Conservation (phyloP, 2,888 invertebrate genomes). For the Sclerodermus sp. region DNA sequence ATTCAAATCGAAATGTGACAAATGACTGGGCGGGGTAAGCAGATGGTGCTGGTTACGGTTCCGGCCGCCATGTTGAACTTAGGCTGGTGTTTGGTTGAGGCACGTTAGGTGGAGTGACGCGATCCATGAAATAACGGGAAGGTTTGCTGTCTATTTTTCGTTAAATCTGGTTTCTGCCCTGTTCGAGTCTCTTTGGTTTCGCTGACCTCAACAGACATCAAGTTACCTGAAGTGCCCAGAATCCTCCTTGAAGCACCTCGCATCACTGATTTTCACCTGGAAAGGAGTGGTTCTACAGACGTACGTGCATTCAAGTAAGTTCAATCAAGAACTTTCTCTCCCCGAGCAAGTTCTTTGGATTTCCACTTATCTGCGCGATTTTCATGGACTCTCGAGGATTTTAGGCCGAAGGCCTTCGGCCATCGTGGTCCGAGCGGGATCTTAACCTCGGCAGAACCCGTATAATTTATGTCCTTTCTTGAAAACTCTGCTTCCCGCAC, state of each 20-base stretch:
- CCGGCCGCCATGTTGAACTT: no score
- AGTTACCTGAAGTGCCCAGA: conserved; percentile 32
- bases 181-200: conserved; percentile 36
- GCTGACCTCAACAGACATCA: conserved; percentile 34
- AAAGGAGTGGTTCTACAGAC: conserved; percentile 47
- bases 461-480: no score
- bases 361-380: not conserved
- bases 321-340: not conserved
- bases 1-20: no score
- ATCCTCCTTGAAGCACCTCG: conserved; percentile 45
- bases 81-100: no score
- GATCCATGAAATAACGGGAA: not conserved
- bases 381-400: not conserved
- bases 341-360: not conserved
- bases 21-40: no score
- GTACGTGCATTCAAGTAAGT: conserved; percentile 50
- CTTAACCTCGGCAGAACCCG: conserved; percentile 44
- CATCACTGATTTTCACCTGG: conserved; percentile 36
- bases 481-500: no score
- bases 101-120: not conserved
- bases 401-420: conserved; percentile 28
- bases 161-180: conserved; percentile 25
- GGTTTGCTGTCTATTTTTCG: conserved; percentile 22
- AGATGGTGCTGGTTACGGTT: no score
- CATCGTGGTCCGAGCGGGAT: conserved; percentile 43